Evolutionary conservation across 2,113 vertebrate genomes (phyloP).

Genomic region (Nesoenas mayeri): DNA sequence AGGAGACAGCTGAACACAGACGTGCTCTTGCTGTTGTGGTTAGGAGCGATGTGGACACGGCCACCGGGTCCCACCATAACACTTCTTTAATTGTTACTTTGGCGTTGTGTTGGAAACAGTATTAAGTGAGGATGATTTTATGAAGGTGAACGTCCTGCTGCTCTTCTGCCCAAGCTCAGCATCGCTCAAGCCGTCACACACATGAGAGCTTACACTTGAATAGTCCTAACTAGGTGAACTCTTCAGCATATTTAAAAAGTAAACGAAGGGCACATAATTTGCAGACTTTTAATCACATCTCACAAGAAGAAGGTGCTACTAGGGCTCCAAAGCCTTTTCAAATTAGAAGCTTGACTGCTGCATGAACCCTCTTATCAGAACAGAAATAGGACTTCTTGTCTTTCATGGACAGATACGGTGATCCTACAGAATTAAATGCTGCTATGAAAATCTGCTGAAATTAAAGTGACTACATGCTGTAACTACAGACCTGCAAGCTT

Average conservation of each 20-base stretch:
- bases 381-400: conserved; percentile 53
- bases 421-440: conserved; percentile 32
- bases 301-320: not conserved
- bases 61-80: rapidly evolving
- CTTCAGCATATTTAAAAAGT: not conserved
- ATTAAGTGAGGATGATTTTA: not conserved
- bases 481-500: not conserved
- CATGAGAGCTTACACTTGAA: not conserved
- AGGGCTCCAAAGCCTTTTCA: not conserved
- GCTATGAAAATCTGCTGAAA: conserved; percentile 59
- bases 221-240: not conserved
- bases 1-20: not conserved
- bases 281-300: not conserved
- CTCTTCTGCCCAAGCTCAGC: not conserved
- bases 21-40: rapidly evolving
- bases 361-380: not conserved
- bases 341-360: not conserved
- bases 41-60: rapidly evolving
- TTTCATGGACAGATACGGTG: conserved; percentile 67
- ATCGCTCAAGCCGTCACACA: not conserved
- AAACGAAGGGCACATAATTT: not conserved
- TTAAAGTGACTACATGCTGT: conserved; percentile 40
- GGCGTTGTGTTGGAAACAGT: not conserved
- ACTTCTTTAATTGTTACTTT: not conserved
- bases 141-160: rapidly evolving